Evolutionary conservation across 2,888 invertebrate species (phyloP).

Genomic region (Lithophane semibrunnea): DNA sequence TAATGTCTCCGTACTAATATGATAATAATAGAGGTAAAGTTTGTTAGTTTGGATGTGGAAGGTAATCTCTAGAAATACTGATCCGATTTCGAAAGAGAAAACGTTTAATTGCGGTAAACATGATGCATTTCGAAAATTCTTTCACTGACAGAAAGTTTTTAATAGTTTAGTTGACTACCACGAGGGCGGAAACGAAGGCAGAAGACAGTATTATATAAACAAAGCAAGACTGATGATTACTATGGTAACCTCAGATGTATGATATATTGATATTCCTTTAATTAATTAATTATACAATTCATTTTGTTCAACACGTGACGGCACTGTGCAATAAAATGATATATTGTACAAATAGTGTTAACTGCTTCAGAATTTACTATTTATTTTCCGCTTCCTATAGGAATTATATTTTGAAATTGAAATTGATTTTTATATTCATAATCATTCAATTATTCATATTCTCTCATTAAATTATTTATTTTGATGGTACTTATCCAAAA

Average conservation of each 20-base stretch:
- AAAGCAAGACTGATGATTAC: conserved; percentile 51
- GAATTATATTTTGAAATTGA: neutral
- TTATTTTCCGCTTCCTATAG: neutral
- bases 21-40: neutral
- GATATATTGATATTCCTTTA: conserved; percentile 53
- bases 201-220: conserved; percentile 38
- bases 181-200: neutral
- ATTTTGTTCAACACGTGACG: conserved; percentile 46
- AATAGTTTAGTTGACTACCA: neutral
- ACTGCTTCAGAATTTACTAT: conserved; percentile 9
- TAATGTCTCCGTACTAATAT: too few species aligned
- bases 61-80: neutral
- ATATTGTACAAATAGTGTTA: conserved; percentile 23
- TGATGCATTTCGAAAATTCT: neutral
- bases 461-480: neutral
- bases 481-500: neutral
- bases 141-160: neutral
- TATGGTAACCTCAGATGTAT: conserved; percentile 58
- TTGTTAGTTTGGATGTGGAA: neutral
- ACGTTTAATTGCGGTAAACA: too few species aligned
- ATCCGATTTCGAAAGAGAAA: neutral
- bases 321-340: conserved; percentile 19
- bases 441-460: neutral
- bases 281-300: conserved; percentile 66
- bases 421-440: neutral